Base-by-base conservation (phyloP, 2,797 vertebrate species). In the Leptoclinus maculatus region DNA sequence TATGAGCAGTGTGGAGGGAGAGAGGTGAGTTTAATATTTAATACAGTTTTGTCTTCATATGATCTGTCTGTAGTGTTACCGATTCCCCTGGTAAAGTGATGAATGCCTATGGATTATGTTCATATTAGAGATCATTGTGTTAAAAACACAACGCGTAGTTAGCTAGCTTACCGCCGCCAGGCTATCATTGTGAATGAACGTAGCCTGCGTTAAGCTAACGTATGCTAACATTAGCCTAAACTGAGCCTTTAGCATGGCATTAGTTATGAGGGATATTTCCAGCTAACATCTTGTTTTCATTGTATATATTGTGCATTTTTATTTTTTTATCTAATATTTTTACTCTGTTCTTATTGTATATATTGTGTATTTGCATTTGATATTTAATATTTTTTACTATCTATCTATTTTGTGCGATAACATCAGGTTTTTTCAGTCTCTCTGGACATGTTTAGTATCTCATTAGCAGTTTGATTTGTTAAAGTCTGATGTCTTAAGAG, bases 181-280 rank as follows among this genome's bases (percentile, higher is more conserved):
- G 80, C 87, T 86, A 84, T 71, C 66, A 3, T 3, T 39, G 51
- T 79, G 86, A 69, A 82, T 86, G 80, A 49, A 64, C 10, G 54
- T 7, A 60, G 36, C 41, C 1, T 27, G 34, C 59, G 57, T 60
- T 4, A 11, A 72, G 82, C 76, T 76, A 86, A 79, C 76, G 32
- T 8, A 58, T 56, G 87, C 85, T 88, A 86, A 56, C 0, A 3
- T 27, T 57, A 75, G 67, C 73, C 19, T 23, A 2, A 34, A 8
- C 9, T n/a, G n/a, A 45, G 47, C 29, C 2, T 17, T 25, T 25
- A 17, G 29, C 2, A 1, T 25, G 4, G 23, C n/a, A 2, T 58
- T 3, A 45, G 12, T 6, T 43, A 1, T 16, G 3, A 2, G 7
- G 2, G 12, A 11, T 45, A 3, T 5, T 1, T 36, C 4, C 27